Percentiles rank a stretch among this genome's conserved stretches.
phyloP scores from a whole-genome alignment of 2,797 vertebrate species.

The Spea hammondii region DNA sequence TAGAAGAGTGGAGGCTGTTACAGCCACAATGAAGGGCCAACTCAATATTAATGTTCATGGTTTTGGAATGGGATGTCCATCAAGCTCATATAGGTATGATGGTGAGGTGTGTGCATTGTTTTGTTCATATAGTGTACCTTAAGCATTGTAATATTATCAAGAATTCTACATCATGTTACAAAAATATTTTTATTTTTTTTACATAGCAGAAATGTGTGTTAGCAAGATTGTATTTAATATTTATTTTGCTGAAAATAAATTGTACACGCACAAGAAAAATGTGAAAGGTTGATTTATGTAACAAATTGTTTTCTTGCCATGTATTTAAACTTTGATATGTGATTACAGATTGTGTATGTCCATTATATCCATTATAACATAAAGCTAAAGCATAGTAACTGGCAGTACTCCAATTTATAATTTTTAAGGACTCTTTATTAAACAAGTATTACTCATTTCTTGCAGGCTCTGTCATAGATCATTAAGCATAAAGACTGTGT shows the following conservation, averaged over 20 bases:
- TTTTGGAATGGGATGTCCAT: no score
- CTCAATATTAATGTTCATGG: no score
- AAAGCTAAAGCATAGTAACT: background rate
- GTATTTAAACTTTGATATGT: conserved; percentile 3
- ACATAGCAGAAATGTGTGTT: no score
- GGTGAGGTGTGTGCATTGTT: no score
- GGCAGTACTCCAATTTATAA: conserved; percentile 3
- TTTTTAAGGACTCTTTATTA: conserved; percentile 1
- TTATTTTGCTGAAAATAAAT: background rate
- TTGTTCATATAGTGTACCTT: no score
- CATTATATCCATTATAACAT: conserved; percentile 10
- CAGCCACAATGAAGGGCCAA: no score
- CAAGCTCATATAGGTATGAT: no score
- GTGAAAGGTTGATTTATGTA: conserved; percentile 3
- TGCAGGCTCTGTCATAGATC: conserved; percentile 24
- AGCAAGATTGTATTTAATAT: no score
- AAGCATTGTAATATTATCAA: no score
- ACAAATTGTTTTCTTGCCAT: background rate
- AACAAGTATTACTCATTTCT: conserved; percentile 7
- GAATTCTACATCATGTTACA: no score
- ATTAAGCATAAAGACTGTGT: conserved; percentile 16
- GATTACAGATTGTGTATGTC: conserved; percentile 14
- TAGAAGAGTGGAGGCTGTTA: no score
- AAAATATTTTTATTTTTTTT: no score
- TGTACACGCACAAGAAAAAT: background rate